Base-by-base conservation (phyloP, 2,113 vertebrate species). In the Thunnus maccoyii region DNA sequence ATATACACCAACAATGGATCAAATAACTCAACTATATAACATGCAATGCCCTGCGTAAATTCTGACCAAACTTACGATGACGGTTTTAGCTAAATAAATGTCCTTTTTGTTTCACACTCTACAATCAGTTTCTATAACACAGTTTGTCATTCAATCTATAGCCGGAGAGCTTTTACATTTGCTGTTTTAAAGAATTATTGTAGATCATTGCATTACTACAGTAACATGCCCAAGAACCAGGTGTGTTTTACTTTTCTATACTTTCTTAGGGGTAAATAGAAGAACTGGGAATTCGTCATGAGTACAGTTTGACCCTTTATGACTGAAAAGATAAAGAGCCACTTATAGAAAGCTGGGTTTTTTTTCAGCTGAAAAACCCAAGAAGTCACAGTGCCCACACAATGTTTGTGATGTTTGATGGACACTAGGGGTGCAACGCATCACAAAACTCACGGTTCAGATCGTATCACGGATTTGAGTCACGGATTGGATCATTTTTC, bases 21-120 rank as follows among this genome's bases (percentile, higher is more conserved):
- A 62, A 51, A 55, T 79, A 76, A 32, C 61, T 50, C 12, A 13
- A 20, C 55, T 56, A 61, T 27, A 58, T 68, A 46, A 67, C 71
- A 52, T 41, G 27, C 36, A 61, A 15, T 52, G 60, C 46, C 50
- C 46, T 27, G 50, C 30, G n/a, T 32, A 25, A 22, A 13, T 52
- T 54, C 5, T 1, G 0, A 9, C n/a, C 12, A 61, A 67, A 54
- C 12, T 67, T 51, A 48, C 16, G 12, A 30, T 52, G 50, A 52
- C 0, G 22, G 44, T 65, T 60, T 22, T 3, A 36, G 44, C 32
- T 17, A 68, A 22, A 58, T 32, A 13, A 58, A 66, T 20, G 30
- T 25, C 30, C 16, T 32, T 32, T 18, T 48, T 14, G 14, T 20
- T 60, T 20, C 54, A 41, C 9, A 18, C n/a, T 16, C 20, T n/a